Conservation (phyloP, 2,888 invertebrate genomes). For the Tribolium freemani region DNA sequence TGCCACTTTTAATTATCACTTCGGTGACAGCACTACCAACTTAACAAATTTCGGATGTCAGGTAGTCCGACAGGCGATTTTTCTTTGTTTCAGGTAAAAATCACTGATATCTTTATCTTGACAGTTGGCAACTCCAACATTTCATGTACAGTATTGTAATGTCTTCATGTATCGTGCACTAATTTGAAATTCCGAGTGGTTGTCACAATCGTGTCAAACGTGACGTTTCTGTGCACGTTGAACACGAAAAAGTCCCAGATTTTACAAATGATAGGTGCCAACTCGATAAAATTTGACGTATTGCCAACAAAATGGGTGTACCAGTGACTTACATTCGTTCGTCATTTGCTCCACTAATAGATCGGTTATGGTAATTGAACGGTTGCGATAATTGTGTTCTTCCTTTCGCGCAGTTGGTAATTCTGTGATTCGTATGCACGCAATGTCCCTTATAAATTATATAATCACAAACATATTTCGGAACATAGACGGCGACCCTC, state of each 20-base stretch:
- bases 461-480: slow-evolving; percentile 35
- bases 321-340: neutral
- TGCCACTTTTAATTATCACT: neutral
- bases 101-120: neutral
- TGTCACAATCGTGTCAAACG: neutral
- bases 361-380: slow-evolving; percentile 37
- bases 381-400: slow-evolving; percentile 38
- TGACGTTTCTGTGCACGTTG: neutral
- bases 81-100: neutral
- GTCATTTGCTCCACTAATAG: slow-evolving; percentile 23
- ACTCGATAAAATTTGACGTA: neutral
- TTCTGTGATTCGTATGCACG: slow-evolving; percentile 33
- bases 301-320: neutral
- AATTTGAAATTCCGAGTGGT: neutral
- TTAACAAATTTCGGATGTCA: neutral
- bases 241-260: neutral
- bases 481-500: slow-evolving; percentile 17
- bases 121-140: neutral
- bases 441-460: slow-evolving; percentile 36
- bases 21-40: neutral
- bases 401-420: slow-evolving; percentile 28
- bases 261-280: neutral
- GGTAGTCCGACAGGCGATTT: neutral
- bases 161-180: neutral
- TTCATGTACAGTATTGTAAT: neutral